phyloP scores from a whole-genome alignment of 2,113 vertebrate genomes.

The Phalacrocorax aristotelis region DNA sequence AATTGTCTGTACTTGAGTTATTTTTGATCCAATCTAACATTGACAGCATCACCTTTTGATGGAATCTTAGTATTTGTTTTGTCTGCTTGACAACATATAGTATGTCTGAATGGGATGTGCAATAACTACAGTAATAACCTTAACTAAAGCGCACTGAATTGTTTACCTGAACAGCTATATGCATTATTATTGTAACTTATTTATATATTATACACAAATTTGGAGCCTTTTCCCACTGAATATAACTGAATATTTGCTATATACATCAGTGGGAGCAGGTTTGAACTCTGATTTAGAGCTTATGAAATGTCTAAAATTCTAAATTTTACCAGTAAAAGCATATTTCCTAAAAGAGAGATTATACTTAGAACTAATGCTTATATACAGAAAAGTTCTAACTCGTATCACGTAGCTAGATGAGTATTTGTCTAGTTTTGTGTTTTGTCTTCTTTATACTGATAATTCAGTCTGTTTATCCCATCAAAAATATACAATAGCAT shows the following conservation, averaged over 20 bases:
- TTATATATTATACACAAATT: slow-evolving; percentile 73
- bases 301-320: slow-evolving; percentile 67
- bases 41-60: slow-evolving; percentile 66
- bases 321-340: slow-evolving; percentile 72
- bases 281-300: slow-evolving; percentile 38
- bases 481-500: slow-evolving; percentile 72
- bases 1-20: slow-evolving; percentile 60
- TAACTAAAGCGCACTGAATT: slow-evolving; percentile 69
- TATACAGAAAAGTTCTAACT: slow-evolving; percentile 66
- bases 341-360: slow-evolving; percentile 74
- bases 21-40: slow-evolving; percentile 68
- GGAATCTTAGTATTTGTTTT: slow-evolving; percentile 64
- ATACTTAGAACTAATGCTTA: slow-evolving; percentile 68
- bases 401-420: slow-evolving; percentile 65
- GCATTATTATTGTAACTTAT: slow-evolving; percentile 73
- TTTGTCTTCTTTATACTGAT: slow-evolving; percentile 69
- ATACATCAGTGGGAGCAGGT: slow-evolving; percentile 46
- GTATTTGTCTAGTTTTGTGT: slow-evolving; percentile 72
- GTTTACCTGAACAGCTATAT: slow-evolving; percentile 74
- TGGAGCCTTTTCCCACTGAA: slow-evolving; percentile 44
- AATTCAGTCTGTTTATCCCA: slow-evolving; percentile 60
- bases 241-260: slow-evolving; percentile 54
- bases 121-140: slow-evolving; percentile 76
- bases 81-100: slow-evolving; percentile 67
- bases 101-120: slow-evolving; percentile 78